Evolutionary conservation across 2,888 invertebrate species (phyloP).

Genomic region (Sceliomorpha sp.): DNA sequence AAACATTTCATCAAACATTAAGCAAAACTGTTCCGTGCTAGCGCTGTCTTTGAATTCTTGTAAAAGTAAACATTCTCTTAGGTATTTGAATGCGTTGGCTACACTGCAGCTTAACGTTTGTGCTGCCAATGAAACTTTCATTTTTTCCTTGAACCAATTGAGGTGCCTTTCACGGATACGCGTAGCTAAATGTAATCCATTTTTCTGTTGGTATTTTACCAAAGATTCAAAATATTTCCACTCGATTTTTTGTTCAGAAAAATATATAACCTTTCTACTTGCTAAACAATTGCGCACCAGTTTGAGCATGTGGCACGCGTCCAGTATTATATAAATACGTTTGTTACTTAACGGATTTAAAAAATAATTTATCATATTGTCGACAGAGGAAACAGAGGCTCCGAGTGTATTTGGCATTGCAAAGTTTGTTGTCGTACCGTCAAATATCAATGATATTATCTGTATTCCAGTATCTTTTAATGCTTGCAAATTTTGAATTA

Average conservation of each 20-base stretch:
- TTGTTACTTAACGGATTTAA: conserved; percentile 29
- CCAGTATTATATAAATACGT: conserved; percentile 26
- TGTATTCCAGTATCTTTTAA: conserved; percentile 42
- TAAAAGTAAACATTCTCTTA: conserved; percentile 27
- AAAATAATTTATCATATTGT: conserved; percentile 16
- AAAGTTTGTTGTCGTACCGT: conserved; percentile 45
- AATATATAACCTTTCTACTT: conserved; percentile 14
- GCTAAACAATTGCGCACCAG: conserved; percentile 44
- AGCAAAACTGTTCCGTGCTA: conserved; percentile 52
- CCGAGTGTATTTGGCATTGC: conserved; percentile 35
- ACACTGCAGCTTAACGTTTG: conserved; percentile 60
- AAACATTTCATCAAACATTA: conserved; percentile 58
- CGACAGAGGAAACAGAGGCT: conserved; percentile 7
- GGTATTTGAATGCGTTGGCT: conserved; percentile 48
- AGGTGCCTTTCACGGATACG: conserved; percentile 30
- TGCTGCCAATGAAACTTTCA: conserved; percentile 59
- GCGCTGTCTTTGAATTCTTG: conserved; percentile 35
- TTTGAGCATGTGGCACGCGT: conserved; percentile 53
- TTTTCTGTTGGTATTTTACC: conserved; percentile 3
- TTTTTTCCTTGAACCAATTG: conserved; percentile 53
- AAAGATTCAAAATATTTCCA: conserved; percentile 15
- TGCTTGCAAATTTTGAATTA: conserved; percentile 25
- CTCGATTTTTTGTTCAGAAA: conserved; percentile 3
- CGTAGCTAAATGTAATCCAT: conserved; percentile 24
- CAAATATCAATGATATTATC: conserved; percentile 45